Evolutionary conservation across 2,888 invertebrate species (phyloP).

Genomic region (Holacanthella duospinosa): DNA sequence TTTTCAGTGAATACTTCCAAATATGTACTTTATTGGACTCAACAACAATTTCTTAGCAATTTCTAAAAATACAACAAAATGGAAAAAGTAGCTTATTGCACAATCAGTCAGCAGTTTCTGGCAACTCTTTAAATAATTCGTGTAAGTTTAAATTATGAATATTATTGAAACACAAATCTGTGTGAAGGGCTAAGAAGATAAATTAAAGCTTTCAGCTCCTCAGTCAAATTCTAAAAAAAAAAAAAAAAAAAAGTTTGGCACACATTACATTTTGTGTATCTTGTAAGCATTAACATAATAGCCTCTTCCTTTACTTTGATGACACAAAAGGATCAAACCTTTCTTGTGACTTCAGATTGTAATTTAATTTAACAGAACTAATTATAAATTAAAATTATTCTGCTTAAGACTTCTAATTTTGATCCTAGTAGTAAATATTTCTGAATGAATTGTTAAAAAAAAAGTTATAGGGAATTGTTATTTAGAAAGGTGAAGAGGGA

Average conservation of each 20-base stretch:
- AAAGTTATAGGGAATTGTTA: background rate
- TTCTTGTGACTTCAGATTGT: background rate
- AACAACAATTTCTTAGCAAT: too few species aligned
- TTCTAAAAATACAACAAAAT: too few species aligned
- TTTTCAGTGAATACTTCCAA: too few species aligned
- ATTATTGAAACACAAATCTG: background rate
- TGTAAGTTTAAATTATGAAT: background rate
- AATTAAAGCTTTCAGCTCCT: background rate
- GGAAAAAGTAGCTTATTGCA: too few species aligned
- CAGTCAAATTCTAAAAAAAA: too few species aligned
- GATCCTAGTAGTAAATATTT: too few species aligned
- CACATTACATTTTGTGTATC: background rate
- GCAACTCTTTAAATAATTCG: background rate
- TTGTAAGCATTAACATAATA: background rate
- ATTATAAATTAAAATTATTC: too few species aligned
- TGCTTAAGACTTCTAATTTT: too few species aligned
- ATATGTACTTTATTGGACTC: too few species aligned
- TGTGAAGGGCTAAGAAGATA: background rate
- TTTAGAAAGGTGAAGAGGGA: background rate
- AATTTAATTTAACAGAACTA: background rate
- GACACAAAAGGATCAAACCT: background rate
- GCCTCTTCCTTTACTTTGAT: constrained; percentile 3
- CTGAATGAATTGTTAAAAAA: too few species aligned
- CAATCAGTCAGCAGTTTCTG: background rate
- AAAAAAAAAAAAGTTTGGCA: background rate